Base-by-base conservation (phyloP, 2,797 vertebrate species). In the Acrossocheilus wenchowensis region DNA sequence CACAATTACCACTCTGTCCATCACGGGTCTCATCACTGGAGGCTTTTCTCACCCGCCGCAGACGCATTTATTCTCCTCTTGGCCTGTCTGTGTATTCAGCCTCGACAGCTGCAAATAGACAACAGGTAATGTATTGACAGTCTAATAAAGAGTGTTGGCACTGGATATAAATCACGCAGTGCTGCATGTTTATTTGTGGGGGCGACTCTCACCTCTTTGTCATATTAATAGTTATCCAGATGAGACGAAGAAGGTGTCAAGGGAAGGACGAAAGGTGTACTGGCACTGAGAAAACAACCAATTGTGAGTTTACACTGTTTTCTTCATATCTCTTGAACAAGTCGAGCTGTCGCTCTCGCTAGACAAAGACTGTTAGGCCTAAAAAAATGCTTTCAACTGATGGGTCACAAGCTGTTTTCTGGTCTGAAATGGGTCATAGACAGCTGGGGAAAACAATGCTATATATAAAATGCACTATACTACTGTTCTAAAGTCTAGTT, bases 1-100 rank as follows among this genome's bases (percentile, higher is more conserved):
- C 86, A 87, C 86, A 91, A 86, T 88, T 88, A 90, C 87, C 72
- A 71, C 85, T 87, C 87, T 86, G 88, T 90, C 90, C 87, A 87
- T 90, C 89, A 90, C 69, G n/a, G 66, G 64, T 26, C 78, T 69
- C 82, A 68, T 87, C 86, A 82, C 82, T 50, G 19, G 57, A 19
- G 68, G 78, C 83, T 78, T 64, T 82, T 74, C 84, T 86, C 74
- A 79, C 39, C 72, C 43, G 15, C 60, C 34, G 17, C 43, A 72
- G 78, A 79, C 14, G 69, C 83, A 87, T 88, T 90, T 74, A 73
- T 87, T 85, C 82, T 89, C 68, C 39, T 78, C 82, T 57, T 6
- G 82, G 68, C 71, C 17, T 62, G 19, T 86, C 84, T 86, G 82
- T 64, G 87, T 68, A 21, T 84, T 81, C 60, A 64, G 83, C 81